Conservation (phyloP, 2,888 invertebrate genomes). For the Scrobipalpa atriplicella region DNA sequence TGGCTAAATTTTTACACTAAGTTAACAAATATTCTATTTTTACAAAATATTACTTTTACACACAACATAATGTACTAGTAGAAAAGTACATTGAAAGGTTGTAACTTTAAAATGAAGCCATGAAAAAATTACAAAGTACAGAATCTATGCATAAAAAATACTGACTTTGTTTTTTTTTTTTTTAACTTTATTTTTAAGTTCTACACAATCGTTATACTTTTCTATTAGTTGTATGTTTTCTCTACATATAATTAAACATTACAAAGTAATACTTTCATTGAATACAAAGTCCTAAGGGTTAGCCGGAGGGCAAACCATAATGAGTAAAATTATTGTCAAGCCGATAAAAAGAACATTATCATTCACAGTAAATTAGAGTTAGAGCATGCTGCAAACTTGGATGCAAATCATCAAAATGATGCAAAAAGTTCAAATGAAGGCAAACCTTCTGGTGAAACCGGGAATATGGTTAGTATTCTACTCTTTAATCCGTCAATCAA, state of each 20-base stretch:
- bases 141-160: conserved; percentile 30
- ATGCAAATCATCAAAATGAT: too few species aligned
- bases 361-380: conserved; percentile 31
- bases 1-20: conserved; percentile 43
- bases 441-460: too few species aligned
- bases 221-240: conserved; percentile 25
- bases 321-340: conserved; percentile 55
- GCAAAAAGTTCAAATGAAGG: too few species aligned
- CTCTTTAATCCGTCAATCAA: too few species aligned
- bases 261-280: conserved; percentile 73
- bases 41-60: conserved; percentile 40
- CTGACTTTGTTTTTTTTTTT: background rate
- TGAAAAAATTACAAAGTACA: conserved; percentile 6
- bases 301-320: conserved; percentile 40
- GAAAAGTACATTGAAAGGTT: conserved; percentile 3
- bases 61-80: conserved; percentile 6
- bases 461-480: background rate
- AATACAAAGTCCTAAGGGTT: conserved; percentile 57
- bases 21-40: conserved; percentile 47
- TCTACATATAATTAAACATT: conserved; percentile 40
- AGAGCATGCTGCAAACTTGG: conserved; percentile 34
- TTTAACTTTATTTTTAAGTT: background rate
- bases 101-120: background rate
- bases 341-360: conserved; percentile 36
- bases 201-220: background rate